A percentile compares a stretch with the other conserved stretches of the same genome.
Evolutionary conservation across 1,140 invertebrate species (phyloP).

Genomic region (Aphis craccivora): DNA sequence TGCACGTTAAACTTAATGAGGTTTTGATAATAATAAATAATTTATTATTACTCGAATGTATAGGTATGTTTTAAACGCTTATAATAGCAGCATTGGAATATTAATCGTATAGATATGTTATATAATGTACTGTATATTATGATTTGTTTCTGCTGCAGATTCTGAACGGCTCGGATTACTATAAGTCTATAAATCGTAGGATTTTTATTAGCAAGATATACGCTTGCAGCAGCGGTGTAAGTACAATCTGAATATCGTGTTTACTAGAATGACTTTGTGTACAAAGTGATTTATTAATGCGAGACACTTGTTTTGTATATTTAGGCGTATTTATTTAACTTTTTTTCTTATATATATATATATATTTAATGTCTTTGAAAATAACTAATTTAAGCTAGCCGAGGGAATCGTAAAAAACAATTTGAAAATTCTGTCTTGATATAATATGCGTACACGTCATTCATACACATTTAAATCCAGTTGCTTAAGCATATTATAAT

Average conservation of each 20-base stretch:
- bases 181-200: background rate
- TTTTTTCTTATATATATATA: background rate
- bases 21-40: background rate
- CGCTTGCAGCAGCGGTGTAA: background rate
- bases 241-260: background rate
- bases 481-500: background rate
- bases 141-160: background rate
- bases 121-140: background rate
- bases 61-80: background rate
- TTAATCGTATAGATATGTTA: background rate
- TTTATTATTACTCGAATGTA: background rate
- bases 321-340: background rate
- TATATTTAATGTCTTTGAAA: background rate
- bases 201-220: background rate
- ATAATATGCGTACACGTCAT: background rate
- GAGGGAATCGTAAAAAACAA: background rate
- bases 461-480: background rate
- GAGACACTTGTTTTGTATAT: background rate
- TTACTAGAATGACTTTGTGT: background rate
- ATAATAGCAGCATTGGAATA: background rate
- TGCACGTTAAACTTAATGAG: background rate
- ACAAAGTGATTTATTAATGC: background rate
- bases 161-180: background rate
- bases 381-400: background rate
- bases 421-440: background rate